phyloP scores from a whole-genome alignment of 2,113 vertebrate species.

The Scolopax mira region DNA sequence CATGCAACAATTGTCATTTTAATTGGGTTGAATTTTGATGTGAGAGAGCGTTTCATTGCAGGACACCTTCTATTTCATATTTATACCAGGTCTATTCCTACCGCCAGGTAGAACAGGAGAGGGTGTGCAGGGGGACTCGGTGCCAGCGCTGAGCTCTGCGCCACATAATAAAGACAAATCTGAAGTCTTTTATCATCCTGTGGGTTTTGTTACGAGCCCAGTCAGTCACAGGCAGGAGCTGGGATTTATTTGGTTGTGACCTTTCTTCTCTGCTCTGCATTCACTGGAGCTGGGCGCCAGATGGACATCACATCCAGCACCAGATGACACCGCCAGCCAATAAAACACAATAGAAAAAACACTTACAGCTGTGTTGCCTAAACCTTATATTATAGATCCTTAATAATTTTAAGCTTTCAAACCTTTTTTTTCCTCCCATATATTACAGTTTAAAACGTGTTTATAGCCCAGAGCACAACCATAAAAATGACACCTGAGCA shows the following conservation, averaged over 20 bases:
- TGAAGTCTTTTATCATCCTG: not conserved
- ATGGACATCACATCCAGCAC: not conserved
- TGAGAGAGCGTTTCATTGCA: not conserved
- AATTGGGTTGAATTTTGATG: constrained; percentile 42
- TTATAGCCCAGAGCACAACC: not conserved
- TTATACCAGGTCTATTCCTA: not conserved
- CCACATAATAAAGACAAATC: not conserved
- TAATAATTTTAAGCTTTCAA: not conserved
- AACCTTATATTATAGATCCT: not conserved
- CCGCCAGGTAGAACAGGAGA: not conserved
- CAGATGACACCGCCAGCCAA: not conserved
- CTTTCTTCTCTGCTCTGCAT: not conserved
- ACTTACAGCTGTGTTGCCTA: not conserved
- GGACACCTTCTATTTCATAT: constrained; percentile 3
- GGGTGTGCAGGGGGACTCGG: fast-evolving
- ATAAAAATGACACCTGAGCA: not conserved
- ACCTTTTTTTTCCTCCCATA: not conserved
- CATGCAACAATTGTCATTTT: not conserved
- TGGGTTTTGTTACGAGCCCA: not conserved
- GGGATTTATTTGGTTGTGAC: not conserved
- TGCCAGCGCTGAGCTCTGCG: not conserved
- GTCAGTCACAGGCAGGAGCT: not conserved
- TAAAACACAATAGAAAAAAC: not conserved
- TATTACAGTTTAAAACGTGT: not conserved
- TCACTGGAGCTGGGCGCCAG: fast-evolving